Percentiles rank a stretch among this genome's conserved stretches.
These are phyloP conservation scores for Mythimna vitellina DNA, from an alignment of 2,888 invertebrate genomes.

Conservation along the genomic window DNA sequence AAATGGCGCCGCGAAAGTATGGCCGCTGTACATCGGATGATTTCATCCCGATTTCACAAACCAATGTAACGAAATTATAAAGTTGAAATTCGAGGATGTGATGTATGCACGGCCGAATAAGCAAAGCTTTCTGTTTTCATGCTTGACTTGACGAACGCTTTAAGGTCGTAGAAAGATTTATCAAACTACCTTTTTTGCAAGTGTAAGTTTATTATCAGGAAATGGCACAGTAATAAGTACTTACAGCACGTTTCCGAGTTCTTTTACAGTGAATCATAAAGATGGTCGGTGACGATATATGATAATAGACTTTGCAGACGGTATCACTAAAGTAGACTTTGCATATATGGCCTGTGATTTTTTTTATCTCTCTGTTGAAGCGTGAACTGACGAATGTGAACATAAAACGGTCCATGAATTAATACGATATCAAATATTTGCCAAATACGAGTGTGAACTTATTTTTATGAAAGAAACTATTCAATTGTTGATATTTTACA, in stretches of 20 bases:
- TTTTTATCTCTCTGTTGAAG: constrained; percentile 40
- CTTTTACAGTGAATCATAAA: constrained; percentile 58
- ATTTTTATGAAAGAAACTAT: constrained; percentile 68
- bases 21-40: constrained; percentile 69
- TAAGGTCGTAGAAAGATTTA: constrained; percentile 51
- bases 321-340: constrained; percentile 39
- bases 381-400: constrained; percentile 15
- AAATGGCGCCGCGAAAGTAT: constrained; percentile 84
- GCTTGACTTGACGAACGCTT: constrained; percentile 14
- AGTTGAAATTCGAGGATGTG: constrained; percentile 55
- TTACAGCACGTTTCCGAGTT: constrained; percentile 42
- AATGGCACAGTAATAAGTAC: constrained; percentile 32
- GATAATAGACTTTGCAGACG: constrained; percentile 51
- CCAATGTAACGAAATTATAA: constrained; percentile 50
- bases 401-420: constrained; percentile 23
- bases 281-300: constrained; percentile 53
- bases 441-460: constrained; percentile 49
- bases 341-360: constrained; percentile 39
- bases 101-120: constrained; percentile 35
- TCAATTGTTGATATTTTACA: constrained; percentile 72
- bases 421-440: constrained; percentile 42
- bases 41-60: constrained; percentile 78
- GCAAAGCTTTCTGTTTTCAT: constrained; percentile 39
- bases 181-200: constrained; percentile 29
- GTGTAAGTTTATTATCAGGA: constrained; percentile 44